A percentile compares a stretch with the other conserved stretches of the same genome.
These are phyloP conservation scores for Chlorodrepanis virens DNA, from an alignment of 2,113 vertebrate genomes.

Conservation along the genomic window DNA sequence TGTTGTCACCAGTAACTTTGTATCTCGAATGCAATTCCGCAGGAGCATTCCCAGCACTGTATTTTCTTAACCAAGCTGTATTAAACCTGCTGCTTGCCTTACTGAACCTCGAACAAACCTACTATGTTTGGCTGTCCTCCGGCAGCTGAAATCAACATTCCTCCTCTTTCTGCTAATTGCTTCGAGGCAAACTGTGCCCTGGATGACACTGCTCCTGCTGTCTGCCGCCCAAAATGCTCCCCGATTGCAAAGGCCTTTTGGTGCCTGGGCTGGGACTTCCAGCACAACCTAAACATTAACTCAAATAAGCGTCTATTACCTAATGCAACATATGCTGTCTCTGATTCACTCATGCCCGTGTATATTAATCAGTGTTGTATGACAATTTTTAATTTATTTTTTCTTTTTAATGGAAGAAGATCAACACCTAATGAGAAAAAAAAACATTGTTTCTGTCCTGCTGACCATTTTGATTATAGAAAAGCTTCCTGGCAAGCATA, in stretches of 20 bases:
- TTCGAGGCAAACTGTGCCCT: constrained; percentile 46
- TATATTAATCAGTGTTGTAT: background rate
- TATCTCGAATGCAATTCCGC: constrained; percentile 42
- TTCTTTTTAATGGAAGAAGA: background rate
- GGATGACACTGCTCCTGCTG: background rate
- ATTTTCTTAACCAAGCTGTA: constrained; percentile 49
- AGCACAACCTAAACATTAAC: constrained; percentile 66
- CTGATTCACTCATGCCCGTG: background rate
- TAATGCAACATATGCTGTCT: constrained; percentile 30
- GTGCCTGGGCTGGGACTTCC: constrained; percentile 55
- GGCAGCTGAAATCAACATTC: constrained; percentile 26
- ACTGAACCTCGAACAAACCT: background rate
- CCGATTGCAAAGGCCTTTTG: constrained; percentile 3
- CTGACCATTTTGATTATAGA: constrained; percentile 9
- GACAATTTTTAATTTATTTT: background rate
- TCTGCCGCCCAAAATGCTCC: background rate
- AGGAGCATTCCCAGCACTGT: constrained; percentile 56
- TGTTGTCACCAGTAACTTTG: constrained; percentile 60
- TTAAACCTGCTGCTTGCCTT: constrained; percentile 30
- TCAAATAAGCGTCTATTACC: constrained; percentile 47
- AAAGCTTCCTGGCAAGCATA: constrained; percentile 26
- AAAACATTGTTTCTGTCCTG: background rate
- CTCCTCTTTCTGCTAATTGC: constrained; percentile 40
- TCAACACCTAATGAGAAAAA: constrained; percentile 27
- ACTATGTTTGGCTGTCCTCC: constrained; percentile 52